A percentile compares a stretch with the other conserved stretches of the same genome.
phyloP scores from a whole-genome alignment of 2,797 vertebrate genomes.

The Neosilurus hyrtlii region DNA sequence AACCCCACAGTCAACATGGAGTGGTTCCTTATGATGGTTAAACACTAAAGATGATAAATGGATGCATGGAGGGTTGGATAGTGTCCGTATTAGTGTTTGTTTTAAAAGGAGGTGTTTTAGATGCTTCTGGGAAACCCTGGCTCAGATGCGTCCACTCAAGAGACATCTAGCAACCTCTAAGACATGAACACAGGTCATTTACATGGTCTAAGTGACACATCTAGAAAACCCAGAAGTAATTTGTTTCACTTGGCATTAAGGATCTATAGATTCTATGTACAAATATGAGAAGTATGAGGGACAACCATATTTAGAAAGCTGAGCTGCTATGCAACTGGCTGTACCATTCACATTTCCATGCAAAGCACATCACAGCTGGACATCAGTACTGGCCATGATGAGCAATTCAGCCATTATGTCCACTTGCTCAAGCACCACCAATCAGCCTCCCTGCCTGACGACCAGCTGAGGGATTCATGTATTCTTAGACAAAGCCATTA shows the following conservation, averaged over 20 bases:
- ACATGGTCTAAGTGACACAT: background rate
- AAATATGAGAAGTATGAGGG: background rate
- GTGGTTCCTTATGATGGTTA: too few relatives aligned
- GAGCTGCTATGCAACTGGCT: background rate
- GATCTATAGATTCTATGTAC: background rate
- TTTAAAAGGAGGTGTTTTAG: background rate
- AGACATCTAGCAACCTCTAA: background rate
- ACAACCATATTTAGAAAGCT: background rate
- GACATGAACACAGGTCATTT: background rate
- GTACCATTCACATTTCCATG: conserved; percentile 34
- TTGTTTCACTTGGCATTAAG: background rate
- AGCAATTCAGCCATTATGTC: conserved; percentile 29
- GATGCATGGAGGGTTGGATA: background rate
- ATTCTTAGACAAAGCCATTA: conserved; percentile 20
- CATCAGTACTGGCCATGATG: conserved; percentile 25
- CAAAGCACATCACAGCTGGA: conserved; percentile 41
- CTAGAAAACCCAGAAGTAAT: background rate
- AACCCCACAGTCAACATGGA: too few relatives aligned
- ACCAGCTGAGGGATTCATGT: conserved; percentile 2
- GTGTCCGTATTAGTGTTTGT: background rate
- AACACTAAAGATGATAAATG: too few relatives aligned
- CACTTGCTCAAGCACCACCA: background rate
- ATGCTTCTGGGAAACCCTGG: background rate
- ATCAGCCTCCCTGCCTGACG: conserved; percentile 4
- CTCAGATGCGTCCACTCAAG: background rate